Evolutionary conservation across 1,140 invertebrate species (phyloP).

Genomic region (Lineus longissimus): DNA sequence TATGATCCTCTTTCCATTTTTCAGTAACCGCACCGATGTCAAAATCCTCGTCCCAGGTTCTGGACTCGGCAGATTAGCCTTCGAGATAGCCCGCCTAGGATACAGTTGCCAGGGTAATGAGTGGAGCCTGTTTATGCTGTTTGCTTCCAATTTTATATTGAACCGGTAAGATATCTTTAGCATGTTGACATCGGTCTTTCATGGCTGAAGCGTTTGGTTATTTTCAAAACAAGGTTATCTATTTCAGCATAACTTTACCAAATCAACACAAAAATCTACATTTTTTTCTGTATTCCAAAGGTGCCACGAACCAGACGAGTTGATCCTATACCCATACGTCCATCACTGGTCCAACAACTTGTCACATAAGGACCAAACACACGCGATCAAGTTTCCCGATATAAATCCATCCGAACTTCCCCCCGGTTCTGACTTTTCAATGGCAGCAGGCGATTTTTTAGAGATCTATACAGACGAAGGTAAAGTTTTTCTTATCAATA

Average conservation of each 20-base stretch:
- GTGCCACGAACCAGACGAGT: conserved; percentile 59
- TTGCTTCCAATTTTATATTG: conserved; percentile 91
- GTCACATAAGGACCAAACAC: conserved; percentile 73
- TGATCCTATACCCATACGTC: conserved; percentile 86
- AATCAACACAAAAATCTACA: no score
- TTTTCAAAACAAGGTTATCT: no score
- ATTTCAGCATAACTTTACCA: no score
- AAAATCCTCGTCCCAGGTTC: conserved; percentile 90
- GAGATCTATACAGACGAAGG: conserved; percentile 67
- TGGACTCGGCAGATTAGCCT: conserved; percentile 86
- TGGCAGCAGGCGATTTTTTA: conserved; percentile 91
- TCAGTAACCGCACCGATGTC: conserved; percentile 58
- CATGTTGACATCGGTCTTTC: neutral
- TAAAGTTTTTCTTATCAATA: conserved; percentile 19
- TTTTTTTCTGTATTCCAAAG: no score
- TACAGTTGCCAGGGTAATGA: conserved; percentile 95
- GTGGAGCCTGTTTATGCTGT: conserved; percentile 95
- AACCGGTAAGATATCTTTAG: conserved; percentile 66
- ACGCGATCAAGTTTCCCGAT: conserved; percentile 82
- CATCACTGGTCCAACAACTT: conserved; percentile 90
- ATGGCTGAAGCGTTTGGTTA: no score
- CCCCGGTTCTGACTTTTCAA: conserved; percentile 74
- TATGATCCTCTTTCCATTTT: neutral
- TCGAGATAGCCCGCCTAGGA: conserved; percentile 84
- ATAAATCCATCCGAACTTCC: conserved; percentile 71